Evolutionary conservation across 2,113 vertebrate genomes (phyloP), one percentile per base, ranked within the genome.

Genomic region (Columbina picui): DNA sequence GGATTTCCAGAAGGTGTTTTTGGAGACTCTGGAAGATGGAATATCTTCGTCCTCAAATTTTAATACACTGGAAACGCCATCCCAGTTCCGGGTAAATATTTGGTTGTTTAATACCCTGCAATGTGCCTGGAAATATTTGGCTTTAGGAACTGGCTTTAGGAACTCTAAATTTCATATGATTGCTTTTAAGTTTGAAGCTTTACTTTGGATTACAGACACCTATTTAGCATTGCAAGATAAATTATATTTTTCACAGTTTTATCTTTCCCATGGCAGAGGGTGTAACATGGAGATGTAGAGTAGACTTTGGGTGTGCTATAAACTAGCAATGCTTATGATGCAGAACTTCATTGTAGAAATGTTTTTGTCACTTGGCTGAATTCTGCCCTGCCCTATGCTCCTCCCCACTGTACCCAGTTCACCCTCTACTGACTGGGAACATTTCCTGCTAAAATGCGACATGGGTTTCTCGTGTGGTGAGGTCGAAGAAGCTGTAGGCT

Each of bases 1-100:
- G 89, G 98, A 99, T 96, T 99, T 99, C 97, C 99, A 99, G 96
- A 99, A 99, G 95, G 99, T 99, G 82, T 99, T 99, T 97, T 97
- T 99, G 68, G 99, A 99, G 97, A 99, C 99, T 1, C 97, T 99
- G 71, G 99, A 99, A 95, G 99, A 99, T 90, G 98, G 99, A 93
- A 99, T 99, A 50, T 98, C 98, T 32, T 98, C 98, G 10, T 99
- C 99, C 14, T 98, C 99, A 14, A 98, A 99, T 97, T 99, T 99
- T 87, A 98, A 97, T 95, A 97, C 96, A 4, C 97, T 99, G 76
- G 99, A 99, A 98, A 99, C 98, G 0, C 99, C 99, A 14, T 98
- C 98, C 8, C 99, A 99, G 95, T 99, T 99, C 92, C 98, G 99
- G 98, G 99, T 99, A 95, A 97, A 92, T 96, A 76, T 38, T 92